Base-by-base conservation (phyloP, 1,140 invertebrate genomes). In the Lanistes nyassanus region DNA sequence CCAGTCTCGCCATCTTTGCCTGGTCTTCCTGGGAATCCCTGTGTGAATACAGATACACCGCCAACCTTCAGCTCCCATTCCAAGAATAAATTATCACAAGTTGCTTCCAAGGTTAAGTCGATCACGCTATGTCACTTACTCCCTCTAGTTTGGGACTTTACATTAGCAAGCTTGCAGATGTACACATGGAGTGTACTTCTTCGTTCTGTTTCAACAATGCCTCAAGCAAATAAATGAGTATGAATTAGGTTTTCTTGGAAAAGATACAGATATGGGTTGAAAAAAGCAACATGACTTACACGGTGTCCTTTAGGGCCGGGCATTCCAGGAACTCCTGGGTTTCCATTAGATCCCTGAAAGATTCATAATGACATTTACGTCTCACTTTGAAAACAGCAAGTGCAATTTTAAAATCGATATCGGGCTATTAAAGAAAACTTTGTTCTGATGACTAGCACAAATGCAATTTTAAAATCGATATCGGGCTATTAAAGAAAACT, bases 231-330 rank as follows among this genome's bases (percentile, higher is more conserved):
- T 31, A 9, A 26, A 4, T 1, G 0, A n/a, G 13, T n/a, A 5
- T n/a, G n/a, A 19, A 37, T 3, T 11, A 73, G 29, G 21, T 26
- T 5, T 23, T 29, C 4, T 1, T 56, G 26, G 26, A 19, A 19
- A 67, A 51, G n/a, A n/a, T n/a, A n/a, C n/a, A n/a, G n/a, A 68
- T 51, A 56, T 11, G 13, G 31, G 21, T 47, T 65, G 4, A 75
- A 36, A 64, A 29, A 62, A 13, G 58, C 36, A 62, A 58, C 23
- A 19, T 16, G 39, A 81, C 81, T 79, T 76, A 86, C 84, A 47
- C 81, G 79, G 74, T 86, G 85, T 79, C 85, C 85, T 76, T 86
- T 85, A 39, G 79, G 77, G 76, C 85, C 85, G 29, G 82, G 83
- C 76, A 83, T 75, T n/a, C 86, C 86, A 7, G 83, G 80, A 26